Evolutionary conservation across 2,888 invertebrate species (phyloP).

Genomic region (Drosophila acutilabella): DNA sequence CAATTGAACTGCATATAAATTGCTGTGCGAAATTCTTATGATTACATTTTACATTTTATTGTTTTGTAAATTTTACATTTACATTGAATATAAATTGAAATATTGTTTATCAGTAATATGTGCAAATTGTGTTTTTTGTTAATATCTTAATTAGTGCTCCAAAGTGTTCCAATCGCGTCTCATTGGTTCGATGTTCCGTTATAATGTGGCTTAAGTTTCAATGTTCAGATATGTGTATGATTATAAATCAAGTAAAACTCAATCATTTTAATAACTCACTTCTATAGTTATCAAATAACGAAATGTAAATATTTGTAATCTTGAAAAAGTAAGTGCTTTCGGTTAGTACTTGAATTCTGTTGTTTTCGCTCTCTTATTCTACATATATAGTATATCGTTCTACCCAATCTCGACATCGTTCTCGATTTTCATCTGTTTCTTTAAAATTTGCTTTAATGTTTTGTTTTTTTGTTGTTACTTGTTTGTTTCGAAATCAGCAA

Average conservation of each 20-base stretch:
- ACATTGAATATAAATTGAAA: slow-evolving; percentile 42
- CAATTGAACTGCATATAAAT: slow-evolving; percentile 51
- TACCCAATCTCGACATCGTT: too few relatives aligned
- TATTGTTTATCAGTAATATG: slow-evolving; percentile 22
- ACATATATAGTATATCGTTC: slow-evolving; percentile 18
- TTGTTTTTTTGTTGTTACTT: slow-evolving; percentile 50
- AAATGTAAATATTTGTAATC: slow-evolving; percentile 47
- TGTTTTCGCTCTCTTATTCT: slow-evolving; percentile 41
- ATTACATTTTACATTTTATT: slow-evolving; percentile 21
- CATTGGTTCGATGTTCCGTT: slow-evolving; percentile 54
- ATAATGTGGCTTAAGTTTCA: slow-evolving; percentile 14
- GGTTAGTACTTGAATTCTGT: slow-evolving; percentile 70
- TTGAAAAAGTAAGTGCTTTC: slow-evolving; percentile 68
- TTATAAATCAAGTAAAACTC: slow-evolving; percentile 34
- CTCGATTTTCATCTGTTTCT: slow-evolving; percentile 19
- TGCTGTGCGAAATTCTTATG: slow-evolving; percentile 42
- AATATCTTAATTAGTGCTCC: slow-evolving; percentile 34
- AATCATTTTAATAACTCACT: slow-evolving; percentile 53
- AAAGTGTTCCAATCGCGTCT: slow-evolving; percentile 57
- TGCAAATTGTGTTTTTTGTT: slow-evolving; percentile 35
- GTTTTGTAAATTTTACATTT: slow-evolving; percentile 49
- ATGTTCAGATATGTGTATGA: slow-evolving; percentile 20
- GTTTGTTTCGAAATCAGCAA: slow-evolving; percentile 44
- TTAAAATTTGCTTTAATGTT: slow-evolving; percentile 58
- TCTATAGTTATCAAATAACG: slow-evolving; percentile 34